phyloP scores from a whole-genome alignment of 2,113 vertebrate species.

The Myotis yumanensis region DNA sequence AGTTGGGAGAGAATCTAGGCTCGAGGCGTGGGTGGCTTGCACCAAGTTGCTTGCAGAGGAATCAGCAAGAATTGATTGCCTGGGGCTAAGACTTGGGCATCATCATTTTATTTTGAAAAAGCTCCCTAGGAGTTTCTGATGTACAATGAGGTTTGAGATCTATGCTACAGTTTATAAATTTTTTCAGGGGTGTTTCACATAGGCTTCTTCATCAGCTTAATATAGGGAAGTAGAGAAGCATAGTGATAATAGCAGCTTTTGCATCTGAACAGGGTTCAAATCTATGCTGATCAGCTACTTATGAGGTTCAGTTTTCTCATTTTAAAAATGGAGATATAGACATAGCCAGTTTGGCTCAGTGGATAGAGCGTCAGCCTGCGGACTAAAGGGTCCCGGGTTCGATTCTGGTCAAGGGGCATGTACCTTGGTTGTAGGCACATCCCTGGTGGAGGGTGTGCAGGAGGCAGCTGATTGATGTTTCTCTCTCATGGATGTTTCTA shows the following conservation, averaged over 20 bases:
- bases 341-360: too few relatives aligned
- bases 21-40: neutral
- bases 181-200: neutral
- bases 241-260: neutral
- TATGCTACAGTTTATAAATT: neutral
- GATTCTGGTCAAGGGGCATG: too few relatives aligned
- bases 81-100: neutral
- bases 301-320: neutral
- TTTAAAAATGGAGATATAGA: neutral
- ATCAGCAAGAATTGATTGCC: neutral
- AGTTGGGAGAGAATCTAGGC: neutral
- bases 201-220: neutral
- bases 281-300: neutral
- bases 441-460: too few relatives aligned
- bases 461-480: too few relatives aligned
- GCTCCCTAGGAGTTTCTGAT: neutral
- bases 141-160: neutral
- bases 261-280: neutral
- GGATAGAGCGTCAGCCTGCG: too few relatives aligned
- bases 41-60: neutral
- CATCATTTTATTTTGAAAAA: constrained; percentile 15
- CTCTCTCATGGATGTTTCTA: too few relatives aligned
- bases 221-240: neutral
- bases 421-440: too few relatives aligned
- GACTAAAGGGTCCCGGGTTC: too few relatives aligned